Conservation (phyloP, 2,113 vertebrate genomes). For the Mormyrus lacerda region DNA sequence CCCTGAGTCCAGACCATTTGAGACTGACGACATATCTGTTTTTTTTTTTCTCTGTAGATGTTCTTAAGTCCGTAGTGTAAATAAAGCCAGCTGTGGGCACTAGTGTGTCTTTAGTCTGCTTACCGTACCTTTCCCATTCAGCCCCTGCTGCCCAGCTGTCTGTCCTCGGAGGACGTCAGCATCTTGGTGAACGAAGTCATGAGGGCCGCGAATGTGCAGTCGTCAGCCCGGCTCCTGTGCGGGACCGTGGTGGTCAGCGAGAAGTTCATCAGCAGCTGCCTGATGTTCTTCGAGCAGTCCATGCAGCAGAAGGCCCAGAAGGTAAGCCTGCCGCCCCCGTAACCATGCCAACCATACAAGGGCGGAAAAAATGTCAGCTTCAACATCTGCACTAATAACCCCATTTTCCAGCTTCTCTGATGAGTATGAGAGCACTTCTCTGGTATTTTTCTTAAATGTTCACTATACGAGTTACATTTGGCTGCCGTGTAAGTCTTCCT, state of each 20-base stretch:
- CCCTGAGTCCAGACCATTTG: background rate
- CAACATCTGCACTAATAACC: background rate
- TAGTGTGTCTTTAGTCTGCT: background rate
- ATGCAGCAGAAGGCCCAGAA: constrained; percentile 91
- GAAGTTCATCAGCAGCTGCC: constrained; percentile 79
- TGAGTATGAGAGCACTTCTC: background rate
- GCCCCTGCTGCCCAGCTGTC: constrained; percentile 83
- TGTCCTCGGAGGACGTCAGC: constrained; percentile 74
- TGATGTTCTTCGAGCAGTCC: constrained; percentile 66
- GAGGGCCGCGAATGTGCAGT: constrained; percentile 69
- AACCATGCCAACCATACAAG: background rate
- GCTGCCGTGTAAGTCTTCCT: background rate
- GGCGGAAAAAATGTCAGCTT: background rate
- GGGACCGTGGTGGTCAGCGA: constrained; percentile 81
- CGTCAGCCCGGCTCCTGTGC: constrained; percentile 65
- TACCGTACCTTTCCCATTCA: constrained; percentile 33
- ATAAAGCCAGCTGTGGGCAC: background rate
- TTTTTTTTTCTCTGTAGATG: background rate
- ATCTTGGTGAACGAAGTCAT: constrained; percentile 84
- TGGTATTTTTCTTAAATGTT: background rate
- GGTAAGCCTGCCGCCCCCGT: constrained; percentile 51
- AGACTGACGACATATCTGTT: background rate
- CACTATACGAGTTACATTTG: background rate
- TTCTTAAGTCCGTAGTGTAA: background rate
- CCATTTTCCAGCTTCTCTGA: background rate